Evolutionary conservation across 2,888 invertebrate genomes (phyloP).

Genomic region (Nowickia ferox): DNA sequence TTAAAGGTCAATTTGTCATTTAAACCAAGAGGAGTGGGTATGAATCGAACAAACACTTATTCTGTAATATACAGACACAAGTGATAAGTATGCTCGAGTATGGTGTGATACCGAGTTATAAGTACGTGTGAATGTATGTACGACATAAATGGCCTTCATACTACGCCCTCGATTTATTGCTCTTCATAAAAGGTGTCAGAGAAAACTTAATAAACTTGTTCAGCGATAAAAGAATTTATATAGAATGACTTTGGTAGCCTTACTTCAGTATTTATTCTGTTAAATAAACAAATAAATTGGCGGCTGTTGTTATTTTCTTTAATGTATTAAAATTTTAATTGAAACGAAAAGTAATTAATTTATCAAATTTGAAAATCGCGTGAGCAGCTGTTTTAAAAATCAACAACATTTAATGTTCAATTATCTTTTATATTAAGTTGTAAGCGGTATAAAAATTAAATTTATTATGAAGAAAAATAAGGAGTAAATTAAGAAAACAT

Average conservation of each 20-base stretch:
- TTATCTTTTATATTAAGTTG: not conserved
- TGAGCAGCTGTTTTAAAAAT: not conserved
- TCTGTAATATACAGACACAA: slow-evolving; percentile 53
- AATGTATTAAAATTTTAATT: slow-evolving; percentile 1
- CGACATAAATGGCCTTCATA: not conserved
- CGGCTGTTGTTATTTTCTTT: slow-evolving; percentile 10
- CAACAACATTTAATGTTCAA: not conserved
- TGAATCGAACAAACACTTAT: slow-evolving; percentile 34
- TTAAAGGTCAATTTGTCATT: slow-evolving; percentile 71
- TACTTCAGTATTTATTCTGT: not conserved
- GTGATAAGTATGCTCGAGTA: slow-evolving; percentile 25
- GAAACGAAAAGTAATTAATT: slow-evolving; percentile 18
- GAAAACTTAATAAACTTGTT: slow-evolving; percentile 13
- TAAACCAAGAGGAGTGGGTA: slow-evolving; percentile 3
- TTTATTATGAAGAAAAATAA: not conserved
- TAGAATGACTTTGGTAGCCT: not conserved
- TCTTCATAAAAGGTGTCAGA: slow-evolving; percentile 14
- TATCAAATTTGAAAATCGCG: slow-evolving; percentile 16
- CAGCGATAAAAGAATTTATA: not conserved
- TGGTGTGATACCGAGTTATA: slow-evolving; percentile 26
- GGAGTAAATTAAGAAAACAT: not conserved
- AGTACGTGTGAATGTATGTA: not conserved
- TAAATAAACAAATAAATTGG: slow-evolving; percentile 15
- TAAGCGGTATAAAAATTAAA: not conserved
- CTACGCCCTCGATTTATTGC: not conserved